A percentile compares a stretch with the other conserved stretches of the same genome.
phyloP scores from a whole-genome alignment of 2,888 invertebrate genomes.

The Xanthia togata region DNA sequence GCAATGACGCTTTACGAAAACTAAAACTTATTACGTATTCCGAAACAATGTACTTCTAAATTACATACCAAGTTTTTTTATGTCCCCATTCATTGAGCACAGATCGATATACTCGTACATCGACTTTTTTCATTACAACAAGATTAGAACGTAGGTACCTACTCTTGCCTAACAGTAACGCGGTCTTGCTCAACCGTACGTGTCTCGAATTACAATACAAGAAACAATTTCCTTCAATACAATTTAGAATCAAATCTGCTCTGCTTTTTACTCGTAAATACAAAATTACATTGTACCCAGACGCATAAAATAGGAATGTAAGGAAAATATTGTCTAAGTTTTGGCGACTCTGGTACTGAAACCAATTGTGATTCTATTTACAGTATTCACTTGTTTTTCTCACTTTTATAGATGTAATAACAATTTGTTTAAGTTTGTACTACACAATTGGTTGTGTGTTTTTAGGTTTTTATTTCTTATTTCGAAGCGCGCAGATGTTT shows the following conservation, averaged over 20 bases:
- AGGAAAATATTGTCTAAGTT: slow-evolving; percentile 56
- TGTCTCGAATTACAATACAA: slow-evolving; percentile 50
- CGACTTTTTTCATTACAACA: slow-evolving; percentile 47
- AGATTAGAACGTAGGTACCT: slow-evolving; percentile 39
- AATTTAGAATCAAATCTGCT: slow-evolving; percentile 64
- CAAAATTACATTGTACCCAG: slow-evolving; percentile 55
- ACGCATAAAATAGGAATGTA: slow-evolving; percentile 48
- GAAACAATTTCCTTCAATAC: slow-evolving; percentile 58
- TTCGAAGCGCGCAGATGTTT: slow-evolving; percentile 28
- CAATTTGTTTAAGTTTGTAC: slow-evolving; percentile 51
- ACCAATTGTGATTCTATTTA: slow-evolving; percentile 55
- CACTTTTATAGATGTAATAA: slow-evolving; percentile 53
- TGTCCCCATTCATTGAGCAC: slow-evolving; percentile 17
- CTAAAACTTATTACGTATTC: slow-evolving; percentile 10
- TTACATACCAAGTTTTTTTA: slow-evolving; percentile 25
- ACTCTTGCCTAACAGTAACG: slow-evolving; percentile 37
- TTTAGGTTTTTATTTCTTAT: slow-evolving; percentile 21
- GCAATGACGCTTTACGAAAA: background rate
- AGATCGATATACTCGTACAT: slow-evolving; percentile 30
- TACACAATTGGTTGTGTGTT: slow-evolving; percentile 24
- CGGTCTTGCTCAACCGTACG: slow-evolving; percentile 51
- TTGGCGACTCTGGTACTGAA: slow-evolving; percentile 39
- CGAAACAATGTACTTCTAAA: slow-evolving; percentile 35
- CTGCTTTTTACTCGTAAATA: slow-evolving; percentile 62
- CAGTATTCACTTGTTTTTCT: slow-evolving; percentile 49